Base-by-base conservation (phyloP, 2,888 invertebrate species). In the Heliconius sara region DNA sequence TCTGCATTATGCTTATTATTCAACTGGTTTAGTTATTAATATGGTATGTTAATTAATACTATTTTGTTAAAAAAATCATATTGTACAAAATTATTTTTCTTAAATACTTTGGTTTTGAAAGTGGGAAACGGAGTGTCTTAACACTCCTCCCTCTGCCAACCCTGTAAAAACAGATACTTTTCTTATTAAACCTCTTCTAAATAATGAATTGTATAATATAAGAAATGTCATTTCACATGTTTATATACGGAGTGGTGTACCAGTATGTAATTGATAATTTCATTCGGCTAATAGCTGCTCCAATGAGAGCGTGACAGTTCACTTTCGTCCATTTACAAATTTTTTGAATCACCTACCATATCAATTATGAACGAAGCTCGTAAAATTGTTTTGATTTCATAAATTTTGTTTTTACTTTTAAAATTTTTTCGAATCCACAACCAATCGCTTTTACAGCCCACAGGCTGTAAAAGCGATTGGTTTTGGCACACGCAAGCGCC, bases 221-320 rank as follows among this genome's bases (percentile, higher is more conserved):
- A 7, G 3, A 22, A 57, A 19, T 63, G 12, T 4, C 4, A n/a
- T 25, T 25, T 25, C 4, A 63, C 4, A 63, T 63, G 4, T 27
- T 25, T 63, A 43, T 39, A 34, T 63, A 43, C 43, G 43, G 25
- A 19, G 19, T 27, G 9, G 65, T 65, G 25, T 39, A 57, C 57
- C n/a, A 25, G 39, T 75, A 25, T 78, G 85, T 90, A 90, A 89
- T 89, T 88, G 90, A 84, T 88, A 90, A 90, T 90, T 90, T 88
- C 84, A 85, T 85, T 79, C 83, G 84, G 83, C 85, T 91, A 91
- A 91, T 91, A 91, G 88, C 85, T 84, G 84, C 82, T 47, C 70
- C 77, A 91, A 92, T 84, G 90, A 91, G 91, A 91, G 89, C 92
- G 91, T 91, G 89, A 91, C 91, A 77, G 80, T 89, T 90, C 88